Evolutionary conservation across 2,797 vertebrate genomes (phyloP), one percentile per base, ranked within the genome.

Genomic region (Margarornis squamiger): DNA sequence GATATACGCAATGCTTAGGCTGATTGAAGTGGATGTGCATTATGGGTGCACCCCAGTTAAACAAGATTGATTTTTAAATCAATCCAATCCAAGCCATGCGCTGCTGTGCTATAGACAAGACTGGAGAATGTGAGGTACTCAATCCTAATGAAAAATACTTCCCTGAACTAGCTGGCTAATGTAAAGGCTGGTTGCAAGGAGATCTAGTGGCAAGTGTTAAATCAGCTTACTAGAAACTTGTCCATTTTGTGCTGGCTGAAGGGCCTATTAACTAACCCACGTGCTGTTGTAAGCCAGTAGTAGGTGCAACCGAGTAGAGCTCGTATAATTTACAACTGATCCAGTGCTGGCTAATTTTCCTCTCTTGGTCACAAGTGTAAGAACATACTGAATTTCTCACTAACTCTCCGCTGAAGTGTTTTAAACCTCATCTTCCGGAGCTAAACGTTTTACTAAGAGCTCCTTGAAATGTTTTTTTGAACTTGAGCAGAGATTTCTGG

Each of bases 31-130:
- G 71, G 58, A 74, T 78, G 67, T 92, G 55, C 59, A 1, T 71
- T 81, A 51, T 88, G 86, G 91, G 92, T 80, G 54, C 81, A 72
- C 52, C 91, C 81, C 92, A 93, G 77, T 93, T 94, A 94, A 95
- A 83, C 1, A 0, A 89, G 91, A 95, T 93, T 89, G 96, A 96
- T 96, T 94, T 97, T 92, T 65, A 67, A 93, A 95, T 96, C 88
- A 85, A 92, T 95, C 73, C 43, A 41, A 43, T 90, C 79, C 80
- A 80, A 82, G 58, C 6, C 3, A 71, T 61, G 86, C 10, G 6
- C 72, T 88, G 63, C 75, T 36, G 6, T 63, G 54, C 32, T 41
- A 66, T 34, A 80, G 80, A 54, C 71, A 82, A 80, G 88, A 24
- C 63, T 76, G 76, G 76, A 92, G 63, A 85, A 87, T 88, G 48